A percentile compares a stretch with the other conserved stretches of the same genome.
phyloP scores from a whole-genome alignment of 2,888 invertebrate species.

The Trissolcus brochymenae region DNA sequence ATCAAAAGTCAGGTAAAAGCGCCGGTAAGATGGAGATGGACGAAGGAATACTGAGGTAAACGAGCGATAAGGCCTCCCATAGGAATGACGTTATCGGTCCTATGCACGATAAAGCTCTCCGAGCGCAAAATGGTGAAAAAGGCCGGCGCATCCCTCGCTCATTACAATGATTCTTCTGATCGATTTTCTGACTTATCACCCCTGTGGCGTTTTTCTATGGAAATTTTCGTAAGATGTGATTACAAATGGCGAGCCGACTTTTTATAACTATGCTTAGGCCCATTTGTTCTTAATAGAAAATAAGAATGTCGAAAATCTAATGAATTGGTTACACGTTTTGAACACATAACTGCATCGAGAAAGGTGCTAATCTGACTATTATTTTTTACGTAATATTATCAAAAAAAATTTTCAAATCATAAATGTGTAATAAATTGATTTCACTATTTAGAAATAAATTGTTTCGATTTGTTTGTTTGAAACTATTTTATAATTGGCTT shows the following conservation, averaged over 20 bases:
- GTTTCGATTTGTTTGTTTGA: background rate
- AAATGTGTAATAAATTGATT: background rate
- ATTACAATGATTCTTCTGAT: slow-evolving; percentile 46
- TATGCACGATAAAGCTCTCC: slow-evolving; percentile 51
- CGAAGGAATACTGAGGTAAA: slow-evolving; percentile 57
- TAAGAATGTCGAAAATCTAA: too few species aligned
- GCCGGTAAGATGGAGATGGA: slow-evolving; percentile 56
- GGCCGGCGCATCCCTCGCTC: slow-evolving; percentile 30
- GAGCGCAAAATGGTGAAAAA: slow-evolving; percentile 42
- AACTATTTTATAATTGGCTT: background rate
- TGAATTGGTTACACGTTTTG: slow-evolving; percentile 5
- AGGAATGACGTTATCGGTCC: slow-evolving; percentile 57
- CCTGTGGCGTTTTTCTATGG: slow-evolving; percentile 12
- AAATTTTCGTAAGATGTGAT: slow-evolving; percentile 13
- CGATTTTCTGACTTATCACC: slow-evolving; percentile 35
- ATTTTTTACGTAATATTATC: slow-evolving; percentile 8
- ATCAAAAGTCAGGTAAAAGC: slow-evolving; percentile 61
- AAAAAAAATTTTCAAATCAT: too few species aligned
- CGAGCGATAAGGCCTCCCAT: slow-evolving; percentile 59
- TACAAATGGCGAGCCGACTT: too few species aligned
- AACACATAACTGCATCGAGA: background rate
- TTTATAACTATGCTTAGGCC: too few species aligned
- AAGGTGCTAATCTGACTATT: too few species aligned
- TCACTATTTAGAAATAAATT: background rate
- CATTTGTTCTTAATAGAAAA: too few species aligned